Base-by-base conservation (phyloP, 2,888 invertebrate genomes). In the Dorcus parallelipipedus region DNA sequence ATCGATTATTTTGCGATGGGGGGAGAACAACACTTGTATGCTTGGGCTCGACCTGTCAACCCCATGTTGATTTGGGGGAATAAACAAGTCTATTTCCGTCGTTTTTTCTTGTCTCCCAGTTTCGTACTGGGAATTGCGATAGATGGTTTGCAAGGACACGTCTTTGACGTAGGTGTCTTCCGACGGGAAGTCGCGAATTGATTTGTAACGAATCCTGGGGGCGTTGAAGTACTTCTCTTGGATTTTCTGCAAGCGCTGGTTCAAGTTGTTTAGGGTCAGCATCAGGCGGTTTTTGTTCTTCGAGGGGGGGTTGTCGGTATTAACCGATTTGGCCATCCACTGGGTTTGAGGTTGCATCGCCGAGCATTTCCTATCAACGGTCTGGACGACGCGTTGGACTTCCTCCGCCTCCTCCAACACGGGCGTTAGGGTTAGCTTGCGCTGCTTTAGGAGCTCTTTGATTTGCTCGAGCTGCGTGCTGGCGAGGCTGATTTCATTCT, bases 201-300 rank as follows among this genome's bases (percentile, higher is more conserved):
- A 61, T 59, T 59, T 65, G 38, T 64, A 69, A 23, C 57, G 59
- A 1, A 54, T 41, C 20, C 60, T 54, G 2, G 63, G 58, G 41
- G 64, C 61, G 14, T 50, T 60, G 52, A 69, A 67, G 47, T 66
- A 67, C 57, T 73, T 73, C 8, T 71, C 65, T 52, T 73, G 72
- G 60, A 75, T 67, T 20, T 62, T 61, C 49, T 69, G 64, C 17
- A 74, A 61, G 38, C 69, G 67, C 17, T 67, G 57, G 48, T 71
- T 68, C 50, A 74, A 61, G 3, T 62, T 60, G 14, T 66, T 65
- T 38, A 74, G 52, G 14, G 70, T 71, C 9, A 64, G 49, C 40
- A 69, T 52, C 39, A 72, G 64, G 45, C 66, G 70, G 33, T 64
- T 70, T 56, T 64, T 64, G 45, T 51, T 33, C 23, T 45, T 45